These are phyloP conservation scores for Halocaridina rubra DNA, from an alignment of 2,888 invertebrate species.

Conservation along the genomic window DNA sequence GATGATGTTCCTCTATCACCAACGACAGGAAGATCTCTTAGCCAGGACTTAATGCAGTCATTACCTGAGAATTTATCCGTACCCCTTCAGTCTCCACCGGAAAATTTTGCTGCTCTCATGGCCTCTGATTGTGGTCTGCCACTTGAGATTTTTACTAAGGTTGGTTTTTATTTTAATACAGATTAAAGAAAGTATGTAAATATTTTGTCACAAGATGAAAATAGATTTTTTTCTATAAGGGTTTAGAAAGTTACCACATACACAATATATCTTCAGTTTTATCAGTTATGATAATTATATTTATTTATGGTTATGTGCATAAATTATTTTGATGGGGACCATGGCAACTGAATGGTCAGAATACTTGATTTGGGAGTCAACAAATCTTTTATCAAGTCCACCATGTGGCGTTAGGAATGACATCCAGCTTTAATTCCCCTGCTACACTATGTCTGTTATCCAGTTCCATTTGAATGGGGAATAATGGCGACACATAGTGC, in stretches of 20 bases:
- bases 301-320: conserved; percentile 65
- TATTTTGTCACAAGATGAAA: too few species aligned
- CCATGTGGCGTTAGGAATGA: too few species aligned
- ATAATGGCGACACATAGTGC: too few species aligned
- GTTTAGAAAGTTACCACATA: too few species aligned
- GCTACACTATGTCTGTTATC: too few species aligned
- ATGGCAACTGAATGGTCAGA: too few species aligned
- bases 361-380: too few species aligned
- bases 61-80: background rate
- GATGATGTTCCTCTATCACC: conserved; percentile 58
- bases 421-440: too few species aligned
- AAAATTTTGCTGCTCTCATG: conserved; percentile 53
- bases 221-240: too few species aligned
- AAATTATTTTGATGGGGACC: conserved; percentile 70
- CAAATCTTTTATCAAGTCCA: too few species aligned
- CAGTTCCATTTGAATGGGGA: too few species aligned
- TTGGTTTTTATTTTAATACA: conserved; percentile 65
- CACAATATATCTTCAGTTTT: background rate
- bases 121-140: conserved; percentile 84
- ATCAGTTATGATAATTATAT: background rate
- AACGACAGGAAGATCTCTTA: conserved; percentile 40
- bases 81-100: conserved; percentile 37
- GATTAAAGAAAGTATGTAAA: too few species aligned
- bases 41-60: background rate
- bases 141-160: conserved; percentile 84